Evolutionary conservation across 2,113 vertebrate genomes (phyloP), one percentile per base, ranked within the genome.

Genomic region (Hiodon alosoides): DNA sequence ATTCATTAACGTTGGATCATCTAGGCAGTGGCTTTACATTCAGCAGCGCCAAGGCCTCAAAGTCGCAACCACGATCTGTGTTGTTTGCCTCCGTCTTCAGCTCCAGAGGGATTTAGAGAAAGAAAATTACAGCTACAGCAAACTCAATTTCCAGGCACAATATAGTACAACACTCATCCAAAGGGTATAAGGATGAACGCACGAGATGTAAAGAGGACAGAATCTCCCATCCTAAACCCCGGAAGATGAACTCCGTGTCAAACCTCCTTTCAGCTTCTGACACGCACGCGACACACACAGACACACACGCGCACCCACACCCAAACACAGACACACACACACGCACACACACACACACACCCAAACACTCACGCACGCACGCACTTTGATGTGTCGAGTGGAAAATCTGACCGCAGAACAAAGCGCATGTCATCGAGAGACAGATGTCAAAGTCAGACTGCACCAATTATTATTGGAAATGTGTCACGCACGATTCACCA

Each of bases 301-400:
- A 17, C 10, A n/a, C 14, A 48, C 52, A 50, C 54, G 3, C 52
- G 4, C 10, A 14, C n/a, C 51, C 51, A n/a, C 5, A 51, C 46
- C 52, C 46, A 3, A 57, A 11, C 11, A 57, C 55, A 57, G 55
- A 57, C 7, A 57, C 55, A 6, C 6, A 57, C 55, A 57, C 11
- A n/a, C 61, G 31, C 66, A 81, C 81, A 78, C 73, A 65, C 65
- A 76, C 73, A 80, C 79, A 82, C 77, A 75, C 81, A 69, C 54
- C 4, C 69, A 71, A 53, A 71, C 46, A 10, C 72, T 52, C 71
- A 62, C 58, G 10, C 51, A 94, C 91, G 92, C 89, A 92, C 87
- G 91, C 89, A 87, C 91, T 95, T 94, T 94, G 92, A 96, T 95
- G 93, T 95, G 93, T 92, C 94, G 91, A 95, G 93, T 91, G 92